Conservation (phyloP, 2,888 invertebrate genomes). For the Parnassius glacialis region DNA sequence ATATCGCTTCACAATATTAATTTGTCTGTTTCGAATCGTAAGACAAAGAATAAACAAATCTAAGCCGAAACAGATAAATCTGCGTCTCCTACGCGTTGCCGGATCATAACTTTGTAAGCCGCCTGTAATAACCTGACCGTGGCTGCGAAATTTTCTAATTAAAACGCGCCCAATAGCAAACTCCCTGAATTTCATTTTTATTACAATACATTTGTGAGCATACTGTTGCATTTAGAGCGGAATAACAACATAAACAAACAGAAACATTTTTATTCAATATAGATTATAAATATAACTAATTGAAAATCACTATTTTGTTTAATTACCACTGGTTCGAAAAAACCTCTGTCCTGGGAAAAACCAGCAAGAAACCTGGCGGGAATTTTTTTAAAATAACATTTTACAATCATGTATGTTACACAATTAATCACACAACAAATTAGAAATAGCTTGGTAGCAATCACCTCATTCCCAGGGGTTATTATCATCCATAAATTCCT, state of each 20-base stretch:
- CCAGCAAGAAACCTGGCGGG: no score
- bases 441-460: no score
- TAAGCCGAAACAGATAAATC: conserved; percentile 60
- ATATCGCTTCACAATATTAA: conserved; percentile 14
- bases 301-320: no score
- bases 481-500: no score
- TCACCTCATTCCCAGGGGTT: no score
- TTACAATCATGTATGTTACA: no score
- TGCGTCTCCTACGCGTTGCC: conserved; percentile 46
- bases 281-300: no score
- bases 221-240: conserved; percentile 18
- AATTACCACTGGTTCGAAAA: no score
- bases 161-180: conserved; percentile 38
- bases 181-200: conserved; percentile 40
- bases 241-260: conserved; percentile 1
- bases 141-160: conserved; percentile 51
- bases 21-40: conserved; percentile 8
- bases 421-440: no score
- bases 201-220: conserved; percentile 30
- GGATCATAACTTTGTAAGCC: conserved; percentile 67
- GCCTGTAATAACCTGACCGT: conserved; percentile 59
- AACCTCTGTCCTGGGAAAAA: no score
- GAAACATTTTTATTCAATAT: no score
- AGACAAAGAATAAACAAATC: conserved; percentile 52
- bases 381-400: no score